Evolutionary conservation across 1,140 invertebrate genomes (phyloP).

Genomic region (Cotesia chilonis): DNA sequence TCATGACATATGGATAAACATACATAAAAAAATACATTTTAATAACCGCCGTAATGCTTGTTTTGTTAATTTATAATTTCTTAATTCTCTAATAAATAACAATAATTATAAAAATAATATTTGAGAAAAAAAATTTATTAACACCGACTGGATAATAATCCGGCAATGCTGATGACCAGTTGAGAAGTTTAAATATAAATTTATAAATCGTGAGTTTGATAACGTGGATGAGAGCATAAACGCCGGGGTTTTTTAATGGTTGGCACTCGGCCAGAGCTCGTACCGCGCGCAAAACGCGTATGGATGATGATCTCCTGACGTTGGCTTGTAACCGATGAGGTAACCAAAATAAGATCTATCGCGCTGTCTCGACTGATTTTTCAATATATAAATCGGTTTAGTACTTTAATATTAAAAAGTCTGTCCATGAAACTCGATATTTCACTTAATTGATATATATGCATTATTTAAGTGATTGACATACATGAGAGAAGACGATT

Average conservation of each 20-base stretch:
- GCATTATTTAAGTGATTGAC: neutral
- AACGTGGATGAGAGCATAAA: slow-evolving; percentile 33
- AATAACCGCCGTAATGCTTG: slow-evolving; percentile 42
- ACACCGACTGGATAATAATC: neutral
- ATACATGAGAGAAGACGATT: neutral
- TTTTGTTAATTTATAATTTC: slow-evolving; percentile 4
- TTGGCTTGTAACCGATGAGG: slow-evolving; percentile 48
- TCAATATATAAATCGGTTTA: neutral
- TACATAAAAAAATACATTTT: slow-evolving; percentile 36
- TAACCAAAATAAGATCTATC: slow-evolving; percentile 54
- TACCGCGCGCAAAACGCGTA: slow-evolving; percentile 56
- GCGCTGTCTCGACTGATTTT: slow-evolving; percentile 39
- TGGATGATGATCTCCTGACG: slow-evolving; percentile 50
- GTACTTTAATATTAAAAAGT: slow-evolving; percentile 15
- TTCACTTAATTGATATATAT: neutral
- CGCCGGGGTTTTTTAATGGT: slow-evolving; percentile 38
- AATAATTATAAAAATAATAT: neutral
- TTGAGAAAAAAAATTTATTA: neutral
- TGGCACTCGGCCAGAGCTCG: slow-evolving; percentile 53
- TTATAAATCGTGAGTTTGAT: slow-evolving; percentile 54
- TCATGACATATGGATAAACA: slow-evolving; percentile 5
- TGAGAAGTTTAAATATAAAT: slow-evolving; percentile 53
- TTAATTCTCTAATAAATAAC: neutral
- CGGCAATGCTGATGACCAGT: slow-evolving; percentile 15
- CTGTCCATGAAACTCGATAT: slow-evolving; percentile 11